These are phyloP conservation scores for Drosophila ercepeae DNA, from an alignment of 1,140 invertebrate species.

Conservation along the genomic window DNA sequence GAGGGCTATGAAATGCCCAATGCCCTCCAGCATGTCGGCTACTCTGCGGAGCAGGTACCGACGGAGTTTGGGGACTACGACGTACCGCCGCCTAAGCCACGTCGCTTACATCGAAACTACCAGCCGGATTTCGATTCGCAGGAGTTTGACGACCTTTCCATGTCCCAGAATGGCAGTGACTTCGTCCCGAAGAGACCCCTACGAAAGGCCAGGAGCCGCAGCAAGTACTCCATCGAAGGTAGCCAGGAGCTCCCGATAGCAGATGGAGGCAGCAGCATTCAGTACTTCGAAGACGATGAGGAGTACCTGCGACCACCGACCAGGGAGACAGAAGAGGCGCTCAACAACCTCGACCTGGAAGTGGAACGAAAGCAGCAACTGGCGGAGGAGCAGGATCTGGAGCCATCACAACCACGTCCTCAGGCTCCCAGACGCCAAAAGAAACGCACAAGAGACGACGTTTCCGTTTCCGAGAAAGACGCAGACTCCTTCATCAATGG, in stretches of 20 bases:
- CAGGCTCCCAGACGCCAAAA: conserved; percentile 82
- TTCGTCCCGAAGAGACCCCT: conserved; percentile 75
- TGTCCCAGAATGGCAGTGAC: conserved; percentile 81
- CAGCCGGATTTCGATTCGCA: conserved; percentile 68
- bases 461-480: conserved; percentile 84
- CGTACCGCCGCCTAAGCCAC: conserved; percentile 78
- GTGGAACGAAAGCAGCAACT: conserved; percentile 31
- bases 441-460: conserved; percentile 79
- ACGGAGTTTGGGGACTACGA: conserved; percentile 73
- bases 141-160: conserved; percentile 78
- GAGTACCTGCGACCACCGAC: conserved; percentile 74
- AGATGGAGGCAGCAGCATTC: conserved; percentile 67
- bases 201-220: conserved; percentile 76
- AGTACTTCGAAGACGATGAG: conserved; percentile 81
- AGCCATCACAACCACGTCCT: conserved; percentile 22
- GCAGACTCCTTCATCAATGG: conserved; percentile 84
- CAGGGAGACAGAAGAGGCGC: conserved; percentile 43
- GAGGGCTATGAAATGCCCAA: conserved; percentile 90
- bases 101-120: conserved; percentile 68
- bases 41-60: conserved; percentile 43
- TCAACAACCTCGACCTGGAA: conserved; percentile 61
- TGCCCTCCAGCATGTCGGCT: conserved; percentile 86
- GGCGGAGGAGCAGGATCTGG: conserved; percentile 34
- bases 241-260: conserved; percentile 72
- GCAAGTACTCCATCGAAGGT: conserved; percentile 83